Conservation (phyloP, 2,797 vertebrate species). For the Brotogeris chrysoptera region DNA sequence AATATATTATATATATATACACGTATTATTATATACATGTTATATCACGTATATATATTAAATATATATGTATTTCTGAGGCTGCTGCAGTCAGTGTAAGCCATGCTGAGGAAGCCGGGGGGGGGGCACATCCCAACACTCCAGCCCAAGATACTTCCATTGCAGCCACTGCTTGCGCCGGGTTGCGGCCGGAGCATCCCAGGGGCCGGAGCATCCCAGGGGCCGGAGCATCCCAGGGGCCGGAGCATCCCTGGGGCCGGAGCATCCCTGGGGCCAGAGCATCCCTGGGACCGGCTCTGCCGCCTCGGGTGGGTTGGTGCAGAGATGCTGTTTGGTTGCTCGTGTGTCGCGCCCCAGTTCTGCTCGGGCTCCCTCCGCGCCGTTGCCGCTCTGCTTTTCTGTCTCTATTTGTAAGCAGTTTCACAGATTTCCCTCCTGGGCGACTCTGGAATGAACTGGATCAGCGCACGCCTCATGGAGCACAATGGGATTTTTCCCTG, state of each 20-base stretch:
- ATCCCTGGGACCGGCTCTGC: not conserved
- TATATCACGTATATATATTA: not conserved
- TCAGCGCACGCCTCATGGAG: conserved; percentile 64
- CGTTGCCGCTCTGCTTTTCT: not conserved
- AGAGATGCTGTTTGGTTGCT: conserved; percentile 30
- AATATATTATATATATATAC: no score
- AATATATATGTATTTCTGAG: not conserved
- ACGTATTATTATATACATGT: not conserved
- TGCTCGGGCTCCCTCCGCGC: not conserved
- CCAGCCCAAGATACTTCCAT: not conserved
- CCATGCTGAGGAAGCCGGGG: fast-evolving
- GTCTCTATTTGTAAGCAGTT: conserved; percentile 39
- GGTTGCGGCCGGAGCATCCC: not conserved
- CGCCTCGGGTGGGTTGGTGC: not conserved
- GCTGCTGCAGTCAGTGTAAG: not conserved
- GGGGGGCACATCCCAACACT: not conserved
- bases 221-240: not conserved
- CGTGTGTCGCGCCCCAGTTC: not conserved
- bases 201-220: not conserved
- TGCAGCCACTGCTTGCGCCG: not conserved
- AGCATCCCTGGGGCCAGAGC: not conserved
- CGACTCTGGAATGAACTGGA: conserved; percentile 67
- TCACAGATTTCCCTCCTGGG: conserved; percentile 69
- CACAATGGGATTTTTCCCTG: conserved; percentile 34
- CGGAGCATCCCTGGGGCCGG: not conserved